Evolutionary conservation across 2,888 invertebrate genomes (phyloP).

Genomic region (Lamellibrachia satsuma): DNA sequence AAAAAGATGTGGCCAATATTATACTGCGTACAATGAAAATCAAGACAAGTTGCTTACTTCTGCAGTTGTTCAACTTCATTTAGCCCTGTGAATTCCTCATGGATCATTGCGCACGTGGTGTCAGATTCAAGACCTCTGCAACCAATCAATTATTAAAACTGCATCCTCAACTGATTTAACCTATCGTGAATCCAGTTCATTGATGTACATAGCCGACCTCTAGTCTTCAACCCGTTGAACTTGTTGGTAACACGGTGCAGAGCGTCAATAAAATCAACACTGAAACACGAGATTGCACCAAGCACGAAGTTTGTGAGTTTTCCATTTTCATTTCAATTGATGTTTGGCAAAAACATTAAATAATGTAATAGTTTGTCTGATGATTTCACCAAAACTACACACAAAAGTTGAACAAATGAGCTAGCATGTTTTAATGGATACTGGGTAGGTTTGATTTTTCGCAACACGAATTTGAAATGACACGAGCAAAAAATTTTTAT

Average conservation of each 20-base stretch:
- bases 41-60: slow-evolving; percentile 42
- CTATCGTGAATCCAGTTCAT: too few species aligned
- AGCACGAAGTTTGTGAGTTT: too few species aligned
- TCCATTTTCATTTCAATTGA: too few species aligned
- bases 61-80: slow-evolving; percentile 46
- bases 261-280: too few species aligned
- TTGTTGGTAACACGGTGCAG: too few species aligned
- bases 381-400: not conserved
- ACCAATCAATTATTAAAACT: not conserved
- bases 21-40: too few species aligned
- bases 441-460: not conserved
- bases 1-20: too few species aligned
- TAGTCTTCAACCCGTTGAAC: too few species aligned
- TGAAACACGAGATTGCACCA: too few species aligned
- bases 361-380: too few species aligned
- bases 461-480: not conserved
- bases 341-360: too few species aligned
- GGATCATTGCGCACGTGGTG: slow-evolving; percentile 53
- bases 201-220: too few species aligned
- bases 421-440: not conserved
- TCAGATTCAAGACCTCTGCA: slow-evolving; percentile 56
- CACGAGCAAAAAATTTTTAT: not conserved
- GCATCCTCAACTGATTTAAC: not conserved
- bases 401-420: not conserved
- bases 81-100: slow-evolving; percentile 54